Percentiles rank a stretch among this genome's conserved stretches.
Conservation (phyloP, 2,888 invertebrate species). For the Strigamia crassipes region DNA sequence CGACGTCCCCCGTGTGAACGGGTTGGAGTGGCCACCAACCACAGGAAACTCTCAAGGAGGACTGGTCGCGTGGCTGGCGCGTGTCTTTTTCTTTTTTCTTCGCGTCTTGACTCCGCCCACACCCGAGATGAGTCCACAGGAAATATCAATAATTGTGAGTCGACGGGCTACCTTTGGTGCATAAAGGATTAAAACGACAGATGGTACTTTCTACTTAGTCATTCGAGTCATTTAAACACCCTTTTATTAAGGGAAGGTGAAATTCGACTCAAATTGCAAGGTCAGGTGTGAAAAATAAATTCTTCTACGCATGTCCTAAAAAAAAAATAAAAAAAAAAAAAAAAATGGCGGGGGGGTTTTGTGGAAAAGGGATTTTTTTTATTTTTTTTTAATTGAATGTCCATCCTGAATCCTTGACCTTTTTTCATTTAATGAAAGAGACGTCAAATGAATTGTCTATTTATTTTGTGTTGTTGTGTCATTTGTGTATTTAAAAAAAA, state of each 20-base stretch:
- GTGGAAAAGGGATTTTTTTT: neutral
- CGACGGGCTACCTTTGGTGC: neutral
- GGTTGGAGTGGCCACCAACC: slow-evolving; percentile 34
- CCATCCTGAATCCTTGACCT: slow-evolving; percentile 40
- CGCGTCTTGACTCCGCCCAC: slow-evolving; percentile 13
- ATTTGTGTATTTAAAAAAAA: neutral
- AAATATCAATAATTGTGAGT: slow-evolving; percentile 8
- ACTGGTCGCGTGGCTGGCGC: slow-evolving; percentile 39
- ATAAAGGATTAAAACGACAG: slow-evolving; percentile 34
- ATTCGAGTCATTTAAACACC: slow-evolving; percentile 13
- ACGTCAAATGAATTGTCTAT: neutral
- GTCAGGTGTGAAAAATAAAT: slow-evolving; percentile 24
- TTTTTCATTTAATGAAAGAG: neutral
- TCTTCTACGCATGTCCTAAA: neutral
- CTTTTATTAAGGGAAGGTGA: neutral
- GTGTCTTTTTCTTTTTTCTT: slow-evolving; percentile 27
- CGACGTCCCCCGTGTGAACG: slow-evolving; percentile 39
- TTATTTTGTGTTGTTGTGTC: neutral
- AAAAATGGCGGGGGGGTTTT: neutral
- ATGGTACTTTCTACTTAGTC: slow-evolving; percentile 22
- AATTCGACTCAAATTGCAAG: slow-evolving; percentile 28
- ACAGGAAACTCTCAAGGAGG: slow-evolving; percentile 42
- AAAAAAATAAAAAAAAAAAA: neutral
- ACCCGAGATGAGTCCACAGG: slow-evolving; percentile 7
- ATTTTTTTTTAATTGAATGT: slow-evolving; percentile 15